Evolutionary conservation across 2,113 vertebrate species (phyloP).

Genomic region (Chamaea fasciata): DNA sequence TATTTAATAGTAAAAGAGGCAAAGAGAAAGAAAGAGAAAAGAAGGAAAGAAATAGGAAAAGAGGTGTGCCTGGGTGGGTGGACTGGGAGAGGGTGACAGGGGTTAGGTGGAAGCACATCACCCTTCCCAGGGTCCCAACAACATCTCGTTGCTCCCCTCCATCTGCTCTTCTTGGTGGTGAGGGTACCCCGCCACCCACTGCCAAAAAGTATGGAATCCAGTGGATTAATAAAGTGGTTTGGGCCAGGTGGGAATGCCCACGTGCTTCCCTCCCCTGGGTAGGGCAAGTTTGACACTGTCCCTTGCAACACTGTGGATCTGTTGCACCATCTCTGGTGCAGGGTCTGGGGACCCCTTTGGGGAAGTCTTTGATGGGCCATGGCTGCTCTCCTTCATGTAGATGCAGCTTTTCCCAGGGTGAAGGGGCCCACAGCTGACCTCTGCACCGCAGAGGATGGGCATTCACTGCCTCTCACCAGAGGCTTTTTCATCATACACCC

Average conservation of each 20-base stretch:
- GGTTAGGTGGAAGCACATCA: background rate
- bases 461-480: background rate
- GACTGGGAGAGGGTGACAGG: background rate
- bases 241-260: background rate
- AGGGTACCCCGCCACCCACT: accelerated
- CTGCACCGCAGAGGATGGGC: background rate
- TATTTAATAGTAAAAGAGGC: background rate
- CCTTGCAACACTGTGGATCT: background rate
- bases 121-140: background rate
- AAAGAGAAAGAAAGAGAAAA: background rate
- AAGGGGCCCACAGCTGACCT: background rate
- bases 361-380: background rate
- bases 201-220: background rate
- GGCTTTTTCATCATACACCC: background rate
- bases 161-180: background rate
- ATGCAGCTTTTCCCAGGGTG: background rate
- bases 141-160: background rate
- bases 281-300: background rate
- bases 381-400: background rate
- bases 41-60: background rate
- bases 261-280: background rate
- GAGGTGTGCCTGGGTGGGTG: background rate
- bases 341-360: background rate
- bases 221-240: background rate
- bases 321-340: background rate